Conservation (phyloP, 2,888 invertebrate species). For the Ypsolopha sequella region DNA sequence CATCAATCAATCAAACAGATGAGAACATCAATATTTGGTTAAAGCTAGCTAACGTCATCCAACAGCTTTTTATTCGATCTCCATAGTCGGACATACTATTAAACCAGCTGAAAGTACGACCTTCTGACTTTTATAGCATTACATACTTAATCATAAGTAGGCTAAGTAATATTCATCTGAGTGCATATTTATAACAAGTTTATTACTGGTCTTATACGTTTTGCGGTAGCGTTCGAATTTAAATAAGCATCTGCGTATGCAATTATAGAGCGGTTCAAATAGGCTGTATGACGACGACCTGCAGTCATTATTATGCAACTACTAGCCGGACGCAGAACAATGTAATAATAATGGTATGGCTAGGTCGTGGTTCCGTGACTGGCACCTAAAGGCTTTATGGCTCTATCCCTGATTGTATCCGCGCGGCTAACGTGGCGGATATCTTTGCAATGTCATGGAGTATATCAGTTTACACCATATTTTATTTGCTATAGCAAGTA, state of each 20-base stretch:
- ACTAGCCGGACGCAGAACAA: constrained; percentile 58
- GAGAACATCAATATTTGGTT: not conserved
- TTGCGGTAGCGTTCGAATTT: not conserved
- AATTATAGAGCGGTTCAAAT: not conserved
- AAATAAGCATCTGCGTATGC: not conserved
- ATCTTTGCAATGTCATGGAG: constrained; percentile 19
- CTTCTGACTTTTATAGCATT: no score
- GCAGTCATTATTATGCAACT: constrained; percentile 44
- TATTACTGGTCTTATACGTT: not conserved
- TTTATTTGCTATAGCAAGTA: no score
- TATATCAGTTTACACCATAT: no score
- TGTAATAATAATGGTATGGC: constrained; percentile 33
- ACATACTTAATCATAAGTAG: no score
- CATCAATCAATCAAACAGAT: not conserved
- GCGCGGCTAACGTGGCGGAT: constrained; percentile 27
- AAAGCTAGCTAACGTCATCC: no score
- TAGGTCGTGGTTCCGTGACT: constrained; percentile 38
- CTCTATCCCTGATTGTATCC: constrained; percentile 22
- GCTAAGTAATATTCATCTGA: no score
- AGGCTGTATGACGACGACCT: not conserved
- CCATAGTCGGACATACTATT: no score
- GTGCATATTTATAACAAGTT: not conserved
- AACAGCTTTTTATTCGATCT: no score
- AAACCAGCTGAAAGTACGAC: no score
- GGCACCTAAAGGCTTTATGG: constrained; percentile 10